A percentile compares a stretch with the other conserved stretches of the same genome.
Conservation (phyloP, 2,113 vertebrate species). For the Ammodytes dubius region DNA sequence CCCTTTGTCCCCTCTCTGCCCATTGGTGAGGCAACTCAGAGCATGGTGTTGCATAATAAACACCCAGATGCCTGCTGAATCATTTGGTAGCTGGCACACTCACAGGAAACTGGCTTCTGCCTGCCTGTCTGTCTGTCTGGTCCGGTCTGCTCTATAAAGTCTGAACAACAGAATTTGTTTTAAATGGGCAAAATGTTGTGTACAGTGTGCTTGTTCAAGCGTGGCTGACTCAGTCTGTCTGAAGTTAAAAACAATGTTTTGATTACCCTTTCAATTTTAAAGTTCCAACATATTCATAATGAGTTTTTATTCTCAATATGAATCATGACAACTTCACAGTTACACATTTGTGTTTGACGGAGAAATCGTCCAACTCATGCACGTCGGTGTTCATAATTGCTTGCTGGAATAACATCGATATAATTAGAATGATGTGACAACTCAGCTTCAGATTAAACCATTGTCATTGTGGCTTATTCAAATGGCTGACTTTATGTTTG, state of each 20-base stretch:
- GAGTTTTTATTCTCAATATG: not conserved
- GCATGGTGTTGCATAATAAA: conserved; percentile 77
- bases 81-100: conserved; percentile 43
- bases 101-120: conserved; percentile 37
- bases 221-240: not conserved
- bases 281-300: too few relatives aligned
- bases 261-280: not conserved
- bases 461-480: not conserved
- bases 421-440: not conserved
- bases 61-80: conserved; percentile 47
- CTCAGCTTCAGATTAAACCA: not conserved
- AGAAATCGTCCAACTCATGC: not conserved
- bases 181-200: conserved; percentile 13
- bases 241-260: not conserved
- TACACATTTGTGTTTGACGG: not conserved
- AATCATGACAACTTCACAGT: not conserved
- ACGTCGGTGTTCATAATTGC: not conserved
- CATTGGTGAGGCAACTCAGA: conserved; percentile 39
- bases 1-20: conserved; percentile 44
- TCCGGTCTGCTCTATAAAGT: conserved; percentile 44
- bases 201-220: conserved; percentile 21
- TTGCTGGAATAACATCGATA: not conserved
- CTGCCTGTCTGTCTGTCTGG: conserved; percentile 22
- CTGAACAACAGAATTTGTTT: conserved; percentile 30
- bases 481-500: too few relatives aligned